phyloP scores from a whole-genome alignment of 2,797 vertebrate species.

The Rhinella marina region DNA sequence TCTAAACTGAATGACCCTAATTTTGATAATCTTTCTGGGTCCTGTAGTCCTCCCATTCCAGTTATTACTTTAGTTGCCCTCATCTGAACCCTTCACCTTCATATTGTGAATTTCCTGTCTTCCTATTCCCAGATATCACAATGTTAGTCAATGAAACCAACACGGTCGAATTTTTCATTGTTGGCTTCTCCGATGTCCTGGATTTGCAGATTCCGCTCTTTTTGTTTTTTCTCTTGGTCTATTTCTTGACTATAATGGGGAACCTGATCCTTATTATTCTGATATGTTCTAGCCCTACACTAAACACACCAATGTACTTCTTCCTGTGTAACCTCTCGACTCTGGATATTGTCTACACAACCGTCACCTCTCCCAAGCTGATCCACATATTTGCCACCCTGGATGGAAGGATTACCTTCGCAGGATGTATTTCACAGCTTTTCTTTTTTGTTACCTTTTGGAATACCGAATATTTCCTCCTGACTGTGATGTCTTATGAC shows the following conservation, averaged over 20 bases:
- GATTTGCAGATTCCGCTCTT: constrained; percentile 68
- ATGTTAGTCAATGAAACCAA: background rate
- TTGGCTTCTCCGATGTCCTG: constrained; percentile 71
- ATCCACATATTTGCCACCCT: constrained; percentile 63
- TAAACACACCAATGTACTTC: constrained; percentile 68
- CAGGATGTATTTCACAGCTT: constrained; percentile 73
- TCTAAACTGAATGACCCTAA: no score
- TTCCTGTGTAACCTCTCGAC: constrained; percentile 64
- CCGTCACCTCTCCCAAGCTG: constrained; percentile 69
- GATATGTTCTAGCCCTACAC: constrained; percentile 63
- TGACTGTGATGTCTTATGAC: constrained; percentile 11
- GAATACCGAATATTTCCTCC: constrained; percentile 70
- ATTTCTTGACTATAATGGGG: constrained; percentile 61
- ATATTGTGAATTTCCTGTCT: background rate
- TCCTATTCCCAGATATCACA: background rate
- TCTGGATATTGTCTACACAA: constrained; percentile 73
- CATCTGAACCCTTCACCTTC: no score
- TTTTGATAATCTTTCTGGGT: no score
- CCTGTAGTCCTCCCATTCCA: no score
- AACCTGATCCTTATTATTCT: constrained; percentile 71
- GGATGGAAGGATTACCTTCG: constrained; percentile 65
- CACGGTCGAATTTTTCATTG: constrained; percentile 66
- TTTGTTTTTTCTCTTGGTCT: constrained; percentile 65
- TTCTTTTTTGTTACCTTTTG: constrained; percentile 72
- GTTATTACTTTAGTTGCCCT: no score